These are phyloP conservation scores for Paguma larvata DNA, from an alignment of 2,797 vertebrate species.

Conservation along the genomic window DNA sequence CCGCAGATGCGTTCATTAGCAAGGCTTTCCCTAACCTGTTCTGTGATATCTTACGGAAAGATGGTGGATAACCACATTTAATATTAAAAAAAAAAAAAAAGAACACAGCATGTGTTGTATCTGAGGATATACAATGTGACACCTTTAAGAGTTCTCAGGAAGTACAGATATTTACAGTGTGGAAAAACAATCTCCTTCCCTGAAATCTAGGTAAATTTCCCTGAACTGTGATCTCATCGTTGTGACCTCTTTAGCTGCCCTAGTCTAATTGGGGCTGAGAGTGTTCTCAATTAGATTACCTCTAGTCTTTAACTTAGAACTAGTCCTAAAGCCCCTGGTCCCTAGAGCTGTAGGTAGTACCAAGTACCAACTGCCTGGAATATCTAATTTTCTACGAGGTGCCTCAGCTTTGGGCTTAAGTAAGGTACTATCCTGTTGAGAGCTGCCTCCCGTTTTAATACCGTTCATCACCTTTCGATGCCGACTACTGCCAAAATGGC, in stretches of 20 bases:
- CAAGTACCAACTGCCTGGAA: not conserved
- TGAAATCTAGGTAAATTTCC: not conserved
- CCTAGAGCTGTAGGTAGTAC: not conserved
- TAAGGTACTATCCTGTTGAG: not conserved
- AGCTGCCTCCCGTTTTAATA: not conserved
- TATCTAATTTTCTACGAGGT: not conserved
- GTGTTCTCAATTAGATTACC: not conserved
- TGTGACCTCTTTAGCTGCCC: conserved; percentile 26
- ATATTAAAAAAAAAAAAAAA: not conserved
- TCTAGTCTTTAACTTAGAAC: not conserved
- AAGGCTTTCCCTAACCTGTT: not conserved
- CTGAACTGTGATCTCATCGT: not conserved
- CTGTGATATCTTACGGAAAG: not conserved
- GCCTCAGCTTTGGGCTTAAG: not conserved
- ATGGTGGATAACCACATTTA: not conserved
- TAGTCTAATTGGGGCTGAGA: not conserved
- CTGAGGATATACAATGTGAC: not conserved
- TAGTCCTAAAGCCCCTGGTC: not conserved
- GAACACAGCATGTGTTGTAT: not conserved
- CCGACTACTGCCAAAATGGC: not conserved
- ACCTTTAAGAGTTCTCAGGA: not conserved
- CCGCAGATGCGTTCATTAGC: not conserved
- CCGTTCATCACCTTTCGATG: not conserved
- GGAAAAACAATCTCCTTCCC: not conserved
- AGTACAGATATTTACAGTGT: not conserved